These are phyloP conservation scores for Leptinotarsa texana DNA, from an alignment of 1,140 invertebrate genomes.

Conservation along the genomic window DNA sequence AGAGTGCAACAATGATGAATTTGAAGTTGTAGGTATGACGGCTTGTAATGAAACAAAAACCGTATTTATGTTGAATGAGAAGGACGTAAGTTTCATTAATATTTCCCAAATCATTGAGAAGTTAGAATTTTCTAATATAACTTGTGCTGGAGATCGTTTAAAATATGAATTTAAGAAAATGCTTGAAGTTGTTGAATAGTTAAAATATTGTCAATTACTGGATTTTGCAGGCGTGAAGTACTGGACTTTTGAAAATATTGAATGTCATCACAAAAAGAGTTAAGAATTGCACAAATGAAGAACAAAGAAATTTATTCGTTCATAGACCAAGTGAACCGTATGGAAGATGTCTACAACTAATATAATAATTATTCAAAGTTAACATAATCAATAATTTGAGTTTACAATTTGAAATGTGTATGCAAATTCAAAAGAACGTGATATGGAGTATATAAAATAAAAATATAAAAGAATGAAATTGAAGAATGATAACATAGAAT, in stretches of 20 bases:
- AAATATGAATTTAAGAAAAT: slow-evolving; percentile 15
- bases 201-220: slow-evolving; percentile 1
- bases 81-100: neutral
- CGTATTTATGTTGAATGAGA: neutral
- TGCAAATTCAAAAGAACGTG: too few relatives aligned
- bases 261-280: too few relatives aligned
- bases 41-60: slow-evolving; percentile 7
- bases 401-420: too few relatives aligned
- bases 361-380: too few relatives aligned
- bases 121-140: neutral
- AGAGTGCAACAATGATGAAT: neutral
- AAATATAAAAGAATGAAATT: too few relatives aligned
- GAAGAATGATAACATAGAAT: too few relatives aligned
- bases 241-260: neutral
- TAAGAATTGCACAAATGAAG: too few relatives aligned
- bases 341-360: too few relatives aligned
- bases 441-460: too few relatives aligned
- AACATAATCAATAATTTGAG: too few relatives aligned
- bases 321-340: too few relatives aligned
- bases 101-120: neutral
- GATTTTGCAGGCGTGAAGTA: neutral
- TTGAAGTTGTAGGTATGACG: slow-evolving; percentile 8
- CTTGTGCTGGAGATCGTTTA: slow-evolving; percentile 10
- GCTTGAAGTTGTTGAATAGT: slow-evolving; percentile 6
- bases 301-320: too few relatives aligned